Conservation (phyloP, 2,888 invertebrate genomes). For the Drosophila diplacantha region DNA sequence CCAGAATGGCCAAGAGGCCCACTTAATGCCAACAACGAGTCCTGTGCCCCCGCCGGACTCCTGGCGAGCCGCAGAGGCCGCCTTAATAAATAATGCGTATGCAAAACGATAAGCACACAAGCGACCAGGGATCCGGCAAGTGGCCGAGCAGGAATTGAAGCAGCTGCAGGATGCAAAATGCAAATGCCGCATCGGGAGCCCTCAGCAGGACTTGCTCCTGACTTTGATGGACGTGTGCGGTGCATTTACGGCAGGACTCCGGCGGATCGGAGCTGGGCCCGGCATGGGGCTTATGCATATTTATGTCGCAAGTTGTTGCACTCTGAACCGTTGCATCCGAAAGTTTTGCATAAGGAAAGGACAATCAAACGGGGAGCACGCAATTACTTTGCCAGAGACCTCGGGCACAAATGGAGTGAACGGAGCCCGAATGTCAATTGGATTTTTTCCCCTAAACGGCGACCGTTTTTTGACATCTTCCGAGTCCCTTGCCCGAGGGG, state of each 20-base stretch:
- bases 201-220: constrained; percentile 9
- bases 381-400: constrained; percentile 33
- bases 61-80: constrained; percentile 11
- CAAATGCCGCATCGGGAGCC: constrained; percentile 34
- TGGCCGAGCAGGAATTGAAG: constrained; percentile 34
- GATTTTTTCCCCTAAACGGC: constrained; percentile 13
- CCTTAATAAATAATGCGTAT: constrained; percentile 66
- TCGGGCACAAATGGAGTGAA: constrained; percentile 8
- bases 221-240: constrained; percentile 61
- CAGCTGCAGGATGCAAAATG: constrained; percentile 45
- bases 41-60: constrained; percentile 22
- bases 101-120: constrained; percentile 68
- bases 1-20: constrained; percentile 30
- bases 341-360: constrained; percentile 48
- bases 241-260: constrained; percentile 48
- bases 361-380: constrained; percentile 30
- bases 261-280: constrained; percentile 13
- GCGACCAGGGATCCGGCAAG: constrained; percentile 30
- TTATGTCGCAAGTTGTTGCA: constrained; percentile 57
- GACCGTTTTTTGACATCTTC: constrained; percentile 15
- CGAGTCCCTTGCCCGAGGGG: constrained; percentile 3
- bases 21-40: constrained; percentile 45
- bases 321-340: constrained; percentile 28
- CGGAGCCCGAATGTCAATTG: constrained; percentile 29
- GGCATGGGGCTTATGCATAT: constrained; percentile 59